These are phyloP conservation scores for Phoebastria nigripes DNA, from an alignment of 2,797 vertebrate genomes.

Conservation along the genomic window DNA sequence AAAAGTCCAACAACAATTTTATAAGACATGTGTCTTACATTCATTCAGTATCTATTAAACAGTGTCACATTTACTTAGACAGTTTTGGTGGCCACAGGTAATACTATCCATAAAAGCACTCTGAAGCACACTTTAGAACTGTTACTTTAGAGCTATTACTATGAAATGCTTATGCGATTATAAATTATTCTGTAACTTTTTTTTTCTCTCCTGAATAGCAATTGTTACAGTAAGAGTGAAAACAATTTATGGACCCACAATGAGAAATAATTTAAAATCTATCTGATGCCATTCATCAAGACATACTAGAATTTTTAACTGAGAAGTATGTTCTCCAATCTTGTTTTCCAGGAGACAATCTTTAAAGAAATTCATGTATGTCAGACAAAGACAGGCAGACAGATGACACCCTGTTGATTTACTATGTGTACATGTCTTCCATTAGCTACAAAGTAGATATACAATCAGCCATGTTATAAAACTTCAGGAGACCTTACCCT, in stretches of 20 bases:
- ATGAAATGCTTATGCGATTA: background rate
- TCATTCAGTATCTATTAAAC: background rate
- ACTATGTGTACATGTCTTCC: fast-evolving
- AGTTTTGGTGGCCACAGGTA: background rate
- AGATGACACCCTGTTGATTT: background rate
- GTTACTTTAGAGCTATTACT: background rate
- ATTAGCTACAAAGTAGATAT: background rate
- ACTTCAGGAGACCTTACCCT: conserved; percentile 75
- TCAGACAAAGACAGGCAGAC: background rate
- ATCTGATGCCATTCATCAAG: background rate
- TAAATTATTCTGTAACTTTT: background rate
- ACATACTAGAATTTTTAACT: background rate
- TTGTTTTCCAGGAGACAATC: background rate
- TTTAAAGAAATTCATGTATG: background rate
- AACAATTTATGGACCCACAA: background rate
- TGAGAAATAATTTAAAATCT: background rate
- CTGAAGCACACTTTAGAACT: background rate
- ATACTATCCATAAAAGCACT: background rate
- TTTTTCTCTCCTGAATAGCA: background rate
- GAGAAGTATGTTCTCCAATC: background rate
- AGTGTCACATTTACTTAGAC: background rate
- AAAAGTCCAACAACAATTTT: background rate
- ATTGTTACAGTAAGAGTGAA: background rate
- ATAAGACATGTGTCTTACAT: background rate
- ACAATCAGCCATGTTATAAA: background rate